Evolutionary conservation across 1,140 invertebrate genomes (phyloP).

Genomic region (Idris sp.): DNA sequence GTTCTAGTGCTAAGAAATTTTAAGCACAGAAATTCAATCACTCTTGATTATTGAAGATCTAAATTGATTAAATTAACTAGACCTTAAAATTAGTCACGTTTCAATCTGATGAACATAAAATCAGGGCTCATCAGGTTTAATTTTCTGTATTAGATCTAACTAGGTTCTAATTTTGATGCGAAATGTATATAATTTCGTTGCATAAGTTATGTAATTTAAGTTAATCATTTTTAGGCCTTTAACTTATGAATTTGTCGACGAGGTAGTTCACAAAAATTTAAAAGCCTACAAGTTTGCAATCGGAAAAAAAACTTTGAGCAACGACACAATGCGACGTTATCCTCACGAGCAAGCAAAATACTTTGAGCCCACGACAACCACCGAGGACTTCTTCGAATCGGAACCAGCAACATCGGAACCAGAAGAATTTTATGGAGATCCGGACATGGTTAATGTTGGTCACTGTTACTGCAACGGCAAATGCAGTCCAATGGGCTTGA

Average conservation of each 20-base stretch:
- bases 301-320: constrained; percentile 73
- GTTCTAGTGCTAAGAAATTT: too few relatives aligned
- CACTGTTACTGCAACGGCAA: constrained; percentile 85
- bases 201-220: too few relatives aligned
- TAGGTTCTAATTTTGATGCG: too few relatives aligned
- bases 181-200: constrained; percentile 14
- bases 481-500: constrained; percentile 83
- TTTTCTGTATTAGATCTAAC: too few relatives aligned
- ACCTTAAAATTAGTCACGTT: too few relatives aligned
- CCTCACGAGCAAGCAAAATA: constrained; percentile 73
- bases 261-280: constrained; percentile 66
- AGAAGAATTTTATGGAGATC: constrained; percentile 69
- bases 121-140: too few relatives aligned
- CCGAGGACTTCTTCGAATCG: constrained; percentile 69
- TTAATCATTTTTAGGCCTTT: constrained; percentile 57
- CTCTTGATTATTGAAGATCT: too few relatives aligned
- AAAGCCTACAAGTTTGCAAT: constrained; percentile 71
- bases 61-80: too few relatives aligned
- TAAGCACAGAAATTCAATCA: too few relatives aligned
- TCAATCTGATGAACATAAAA: too few relatives aligned
- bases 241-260: constrained; percentile 68
- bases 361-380: constrained; percentile 72
- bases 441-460: constrained; percentile 80
- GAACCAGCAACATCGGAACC: constrained; percentile 60
- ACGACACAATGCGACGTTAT: constrained; percentile 70